phyloP scores from a whole-genome alignment of 1,140 invertebrate genomes.

The Marisa cornuarietis region DNA sequence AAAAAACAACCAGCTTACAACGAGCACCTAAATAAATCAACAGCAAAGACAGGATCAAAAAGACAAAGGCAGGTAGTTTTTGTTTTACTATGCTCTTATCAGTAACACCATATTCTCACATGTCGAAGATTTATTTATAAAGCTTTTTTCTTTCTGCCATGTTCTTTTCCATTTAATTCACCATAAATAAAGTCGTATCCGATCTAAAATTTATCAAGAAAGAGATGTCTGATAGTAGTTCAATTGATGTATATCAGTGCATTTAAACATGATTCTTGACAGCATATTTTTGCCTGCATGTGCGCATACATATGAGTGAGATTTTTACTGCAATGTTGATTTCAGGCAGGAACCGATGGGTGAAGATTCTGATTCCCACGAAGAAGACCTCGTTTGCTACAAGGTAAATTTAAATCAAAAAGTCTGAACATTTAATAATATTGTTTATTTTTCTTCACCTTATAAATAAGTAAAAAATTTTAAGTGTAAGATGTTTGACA shows the following conservation, averaged over 20 bases:
- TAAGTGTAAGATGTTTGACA: too few relatives aligned
- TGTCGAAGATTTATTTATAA: background rate
- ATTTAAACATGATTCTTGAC: background rate
- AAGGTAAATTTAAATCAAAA: background rate
- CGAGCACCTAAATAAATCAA: background rate
- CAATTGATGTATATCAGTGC: background rate
- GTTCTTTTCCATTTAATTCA: background rate
- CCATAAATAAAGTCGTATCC: too few relatives aligned
- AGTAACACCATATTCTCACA: too few relatives aligned
- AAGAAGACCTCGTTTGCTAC: conserved; percentile 7
- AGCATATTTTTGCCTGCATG: background rate
- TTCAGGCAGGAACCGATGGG: background rate
- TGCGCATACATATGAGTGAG: background rate
- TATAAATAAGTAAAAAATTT: too few relatives aligned
- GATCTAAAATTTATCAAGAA: background rate
- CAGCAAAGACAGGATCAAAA: background rate
- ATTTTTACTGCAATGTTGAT: conserved; percentile 2
- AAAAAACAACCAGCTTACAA: background rate
- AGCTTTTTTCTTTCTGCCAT: background rate
- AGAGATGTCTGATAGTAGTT: background rate
- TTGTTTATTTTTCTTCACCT: background rate
- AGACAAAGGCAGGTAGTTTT: conserved; percentile 4
- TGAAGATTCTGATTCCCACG: conserved; percentile 14
- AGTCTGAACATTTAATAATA: background rate
- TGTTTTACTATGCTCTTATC: background rate